These are phyloP conservation scores for Platerodrilus igneus DNA, from an alignment of 2,888 invertebrate species.

Conservation along the genomic window DNA sequence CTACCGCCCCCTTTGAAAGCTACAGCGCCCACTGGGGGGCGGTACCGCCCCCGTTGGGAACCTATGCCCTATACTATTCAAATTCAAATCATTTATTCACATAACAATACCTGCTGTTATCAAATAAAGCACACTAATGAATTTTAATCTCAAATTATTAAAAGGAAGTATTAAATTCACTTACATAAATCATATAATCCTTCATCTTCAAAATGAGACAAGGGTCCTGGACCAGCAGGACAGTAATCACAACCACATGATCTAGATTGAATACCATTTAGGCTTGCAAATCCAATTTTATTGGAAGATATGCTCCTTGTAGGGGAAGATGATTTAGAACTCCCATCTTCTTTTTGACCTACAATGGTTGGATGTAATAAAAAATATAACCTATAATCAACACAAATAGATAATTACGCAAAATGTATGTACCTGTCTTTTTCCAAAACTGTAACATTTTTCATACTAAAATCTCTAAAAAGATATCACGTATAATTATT, in stretches of 20 bases:
- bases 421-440: too few relatives aligned
- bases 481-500: too few relatives aligned
- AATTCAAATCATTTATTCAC: too few relatives aligned
- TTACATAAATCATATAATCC: constrained; percentile 42
- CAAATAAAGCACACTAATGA: too few relatives aligned
- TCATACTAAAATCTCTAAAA: too few relatives aligned
- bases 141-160: too few relatives aligned
- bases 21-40: too few relatives aligned
- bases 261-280: constrained; percentile 16
- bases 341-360: constrained; percentile 34
- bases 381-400: constrained; percentile 24
- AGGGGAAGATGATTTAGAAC: constrained; percentile 23
- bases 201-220: constrained; percentile 40
- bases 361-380: constrained; percentile 23
- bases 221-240: constrained; percentile 18
- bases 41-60: too few relatives aligned
- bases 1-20: too few relatives aligned
- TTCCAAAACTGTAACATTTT: constrained; percentile 73
- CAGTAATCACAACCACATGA: constrained; percentile 23
- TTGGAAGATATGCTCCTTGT: constrained; percentile 19
- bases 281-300: constrained; percentile 22
- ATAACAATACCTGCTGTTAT: too few relatives aligned
- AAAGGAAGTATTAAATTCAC: too few relatives aligned
- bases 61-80: too few relatives aligned
- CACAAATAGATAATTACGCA: constrained; percentile 41